phyloP scores from a whole-genome alignment of 2,113 vertebrate species.

The Capreolus pygargus region DNA sequence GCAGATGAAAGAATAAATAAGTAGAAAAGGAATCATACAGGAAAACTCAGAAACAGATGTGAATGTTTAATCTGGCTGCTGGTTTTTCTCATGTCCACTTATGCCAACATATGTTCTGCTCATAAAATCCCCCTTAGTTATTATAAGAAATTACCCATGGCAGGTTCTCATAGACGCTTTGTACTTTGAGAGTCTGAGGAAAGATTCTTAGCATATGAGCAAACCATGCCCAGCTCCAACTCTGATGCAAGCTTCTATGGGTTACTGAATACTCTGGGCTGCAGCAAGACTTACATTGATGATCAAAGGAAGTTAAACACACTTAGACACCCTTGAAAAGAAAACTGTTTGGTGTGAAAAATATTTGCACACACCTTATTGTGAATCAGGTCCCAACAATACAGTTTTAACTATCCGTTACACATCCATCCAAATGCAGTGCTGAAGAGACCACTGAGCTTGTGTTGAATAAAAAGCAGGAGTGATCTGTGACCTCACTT shows the following conservation, averaged over 20 bases:
- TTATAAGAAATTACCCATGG: conserved; percentile 33
- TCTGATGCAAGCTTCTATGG: neutral
- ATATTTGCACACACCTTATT: neutral
- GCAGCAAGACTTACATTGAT: neutral
- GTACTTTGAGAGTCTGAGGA: neutral
- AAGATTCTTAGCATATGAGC: neutral
- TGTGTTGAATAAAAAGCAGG: neutral
- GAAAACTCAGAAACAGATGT: conserved; percentile 26
- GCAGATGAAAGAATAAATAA: conserved; percentile 15
- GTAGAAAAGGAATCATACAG: neutral
- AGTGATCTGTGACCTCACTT: neutral
- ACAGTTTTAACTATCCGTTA: neutral
- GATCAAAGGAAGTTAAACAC: neutral
- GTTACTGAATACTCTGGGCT: neutral
- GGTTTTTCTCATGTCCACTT: conserved; percentile 25
- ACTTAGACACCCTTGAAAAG: neutral
- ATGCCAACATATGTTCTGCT: neutral
- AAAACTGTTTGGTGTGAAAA: neutral
- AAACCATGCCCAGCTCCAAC: neutral
- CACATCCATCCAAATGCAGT: neutral
- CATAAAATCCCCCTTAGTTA: conserved; percentile 26
- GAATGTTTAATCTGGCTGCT: neutral
- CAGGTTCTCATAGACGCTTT: conserved; percentile 6
- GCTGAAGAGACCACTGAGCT: neutral
- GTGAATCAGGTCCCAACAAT: neutral